Evolutionary conservation across 2,797 vertebrate species (phyloP).

Genomic region (Oreochromis mossambicus): DNA sequence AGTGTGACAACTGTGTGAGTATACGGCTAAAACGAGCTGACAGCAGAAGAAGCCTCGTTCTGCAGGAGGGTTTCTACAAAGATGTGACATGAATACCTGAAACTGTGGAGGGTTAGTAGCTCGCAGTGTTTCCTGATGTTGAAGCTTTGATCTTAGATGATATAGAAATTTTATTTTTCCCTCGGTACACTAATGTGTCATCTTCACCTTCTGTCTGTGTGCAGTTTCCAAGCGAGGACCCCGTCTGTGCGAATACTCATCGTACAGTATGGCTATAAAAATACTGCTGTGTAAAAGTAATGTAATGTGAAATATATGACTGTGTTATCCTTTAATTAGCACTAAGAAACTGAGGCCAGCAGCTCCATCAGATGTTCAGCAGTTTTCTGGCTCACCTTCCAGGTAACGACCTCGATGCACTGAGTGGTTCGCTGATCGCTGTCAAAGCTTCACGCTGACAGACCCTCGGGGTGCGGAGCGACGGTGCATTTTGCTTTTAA

Average conservation of each 20-base stretch:
- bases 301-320: neutral
- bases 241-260: neutral
- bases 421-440: neutral
- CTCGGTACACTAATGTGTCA: rapidly evolving
- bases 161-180: rapidly evolving
- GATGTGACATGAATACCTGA: neutral
- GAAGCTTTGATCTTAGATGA: neutral
- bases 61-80: neutral
- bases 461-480: neutral
- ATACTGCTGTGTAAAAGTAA: neutral
- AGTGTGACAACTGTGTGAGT: rapidly evolving
- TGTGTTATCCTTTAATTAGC: neutral
- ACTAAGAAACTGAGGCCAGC: neutral
- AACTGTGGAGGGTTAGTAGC: rapidly evolving
- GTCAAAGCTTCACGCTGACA: rapidly evolving
- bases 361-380: neutral
- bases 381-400: neutral
- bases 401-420: neutral
- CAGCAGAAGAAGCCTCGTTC: rapidly evolving
- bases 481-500: neutral
- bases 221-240: neutral
- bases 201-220: rapidly evolving
- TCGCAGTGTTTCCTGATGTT: rapidly evolving
- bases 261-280: rapidly evolving
- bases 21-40: neutral